Conservation (phyloP, 2,797 vertebrate species). For the Acipenser oxyrinchus region DNA sequence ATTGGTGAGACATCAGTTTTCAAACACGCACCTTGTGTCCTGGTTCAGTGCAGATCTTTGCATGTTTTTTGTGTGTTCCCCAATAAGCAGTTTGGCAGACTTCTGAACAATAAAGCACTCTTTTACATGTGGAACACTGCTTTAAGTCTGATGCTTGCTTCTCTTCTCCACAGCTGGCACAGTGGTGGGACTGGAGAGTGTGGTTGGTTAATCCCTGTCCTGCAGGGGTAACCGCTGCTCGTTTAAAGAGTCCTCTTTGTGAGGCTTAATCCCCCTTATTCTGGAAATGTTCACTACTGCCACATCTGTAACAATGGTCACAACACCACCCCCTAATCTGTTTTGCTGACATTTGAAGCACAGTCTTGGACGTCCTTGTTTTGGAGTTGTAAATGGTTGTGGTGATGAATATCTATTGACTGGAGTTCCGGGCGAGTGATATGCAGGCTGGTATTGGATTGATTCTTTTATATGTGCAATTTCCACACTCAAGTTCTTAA, state of each 20-base stretch:
- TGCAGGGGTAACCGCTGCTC: background rate
- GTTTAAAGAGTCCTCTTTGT: slow-evolving; percentile 8
- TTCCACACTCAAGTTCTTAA: slow-evolving; percentile 7
- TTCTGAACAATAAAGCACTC: slow-evolving; percentile 15
- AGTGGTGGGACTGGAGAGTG: slow-evolving; percentile 7
- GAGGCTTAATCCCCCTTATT: background rate
- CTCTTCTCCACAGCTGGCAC: slow-evolving; percentile 8
- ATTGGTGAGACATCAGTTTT: too few relatives aligned
- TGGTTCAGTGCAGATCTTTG: too few relatives aligned
- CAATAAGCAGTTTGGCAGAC: slow-evolving; percentile 14
- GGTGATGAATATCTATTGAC: slow-evolving; percentile 8
- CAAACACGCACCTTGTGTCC: too few relatives aligned
- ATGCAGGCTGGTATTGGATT: slow-evolving; percentile 15
- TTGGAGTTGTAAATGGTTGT: background rate
- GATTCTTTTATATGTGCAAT: slow-evolving; percentile 18
- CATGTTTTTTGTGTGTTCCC: slow-evolving; percentile 15
- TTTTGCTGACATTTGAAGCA: slow-evolving; percentile 16
- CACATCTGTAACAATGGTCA: slow-evolving; percentile 17
- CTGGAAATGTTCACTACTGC: slow-evolving; percentile 18
- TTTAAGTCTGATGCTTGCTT: background rate
- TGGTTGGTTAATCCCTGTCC: slow-evolving; percentile 4
- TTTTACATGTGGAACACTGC: slow-evolving; percentile 21
- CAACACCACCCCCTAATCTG: background rate
- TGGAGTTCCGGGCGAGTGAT: too few relatives aligned
- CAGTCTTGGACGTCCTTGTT: background rate